phyloP scores from a whole-genome alignment of 2,797 vertebrate genomes.

The Poecilia velifera region DNA sequence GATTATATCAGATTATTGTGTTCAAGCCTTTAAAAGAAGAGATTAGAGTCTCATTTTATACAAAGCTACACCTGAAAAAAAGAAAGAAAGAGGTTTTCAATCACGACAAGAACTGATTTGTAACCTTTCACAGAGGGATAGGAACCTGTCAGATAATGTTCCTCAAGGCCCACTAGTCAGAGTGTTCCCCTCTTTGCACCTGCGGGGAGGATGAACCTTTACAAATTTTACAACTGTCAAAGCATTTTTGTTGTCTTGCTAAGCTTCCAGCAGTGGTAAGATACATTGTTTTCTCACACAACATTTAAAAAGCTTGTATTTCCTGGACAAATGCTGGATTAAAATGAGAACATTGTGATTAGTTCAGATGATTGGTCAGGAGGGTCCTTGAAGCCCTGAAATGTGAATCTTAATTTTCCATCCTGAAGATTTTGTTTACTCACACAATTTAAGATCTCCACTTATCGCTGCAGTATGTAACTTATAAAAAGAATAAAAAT shows the following conservation, averaged over 20 bases:
- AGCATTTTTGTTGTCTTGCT: slow-evolving; percentile 46
- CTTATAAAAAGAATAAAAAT: no score
- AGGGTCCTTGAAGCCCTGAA: no score
- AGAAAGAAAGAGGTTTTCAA: slow-evolving; percentile 46
- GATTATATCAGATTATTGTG: slow-evolving; percentile 57
- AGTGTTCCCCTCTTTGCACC: slow-evolving; percentile 36
- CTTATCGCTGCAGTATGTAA: no score
- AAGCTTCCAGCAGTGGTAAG: slow-evolving; percentile 34
- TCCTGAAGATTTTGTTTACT: slow-evolving; percentile 22
- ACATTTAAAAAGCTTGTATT: slow-evolving; percentile 33
- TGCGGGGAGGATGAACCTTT: slow-evolving; percentile 34
- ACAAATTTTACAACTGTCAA: slow-evolving; percentile 39
- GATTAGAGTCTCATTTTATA: slow-evolving; percentile 67
- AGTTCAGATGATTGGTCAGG: slow-evolving; percentile 8
- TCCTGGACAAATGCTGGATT: slow-evolving; percentile 38
- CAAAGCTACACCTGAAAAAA: slow-evolving; percentile 49
- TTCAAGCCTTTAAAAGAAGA: slow-evolving; percentile 42
- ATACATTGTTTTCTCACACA: slow-evolving; percentile 43
- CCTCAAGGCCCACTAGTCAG: slow-evolving; percentile 30
- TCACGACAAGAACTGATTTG: slow-evolving; percentile 72
- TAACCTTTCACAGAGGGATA: slow-evolving; percentile 64
- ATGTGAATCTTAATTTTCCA: no score
- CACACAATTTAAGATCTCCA: slow-evolving; percentile 12
- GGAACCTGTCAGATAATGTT: slow-evolving; percentile 57
- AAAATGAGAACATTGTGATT: slow-evolving; percentile 53